Conservation (phyloP, 1,140 invertebrate species). For the Drosophila sechellia region DNA sequence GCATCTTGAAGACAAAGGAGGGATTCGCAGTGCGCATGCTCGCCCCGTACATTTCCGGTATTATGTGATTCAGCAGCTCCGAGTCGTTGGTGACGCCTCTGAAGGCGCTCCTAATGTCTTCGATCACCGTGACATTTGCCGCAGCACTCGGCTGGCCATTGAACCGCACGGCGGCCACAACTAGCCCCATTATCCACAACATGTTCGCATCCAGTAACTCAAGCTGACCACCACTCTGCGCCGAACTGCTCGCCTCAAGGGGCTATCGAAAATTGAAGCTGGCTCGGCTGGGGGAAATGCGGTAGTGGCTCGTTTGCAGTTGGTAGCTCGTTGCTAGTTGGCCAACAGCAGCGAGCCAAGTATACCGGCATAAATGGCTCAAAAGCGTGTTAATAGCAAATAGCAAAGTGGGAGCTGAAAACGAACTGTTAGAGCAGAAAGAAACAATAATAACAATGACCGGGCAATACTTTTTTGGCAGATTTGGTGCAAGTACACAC, state of each 20-base stretch:
- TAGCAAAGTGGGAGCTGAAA: conserved; percentile 53
- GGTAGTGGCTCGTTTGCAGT: conserved; percentile 44
- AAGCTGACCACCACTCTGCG: conserved; percentile 6
- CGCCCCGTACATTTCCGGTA: conserved; percentile 75
- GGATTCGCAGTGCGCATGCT: conserved; percentile 63
- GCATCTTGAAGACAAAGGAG: conserved; percentile 73
- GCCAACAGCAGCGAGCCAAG: conserved; percentile 48
- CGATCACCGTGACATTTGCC: conserved; percentile 52
- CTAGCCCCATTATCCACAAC: conserved; percentile 20
- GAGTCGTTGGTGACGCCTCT: conserved; percentile 72
- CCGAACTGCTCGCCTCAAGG: conserved; percentile 56
- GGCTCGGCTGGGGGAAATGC: conserved; percentile 59
- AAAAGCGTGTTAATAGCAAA: conserved; percentile 76
- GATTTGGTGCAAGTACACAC: conserved; percentile 66
- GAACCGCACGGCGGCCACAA: conserved; percentile 9
- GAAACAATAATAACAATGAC: conserved; percentile 48
- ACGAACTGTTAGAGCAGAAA: conserved; percentile 33
- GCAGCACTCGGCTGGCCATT: conserved; percentile 8
- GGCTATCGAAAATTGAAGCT: conserved; percentile 71
- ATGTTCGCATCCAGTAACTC: conserved; percentile 47
- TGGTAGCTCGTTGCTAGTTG: conserved; percentile 3
- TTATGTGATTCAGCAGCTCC: conserved; percentile 60
- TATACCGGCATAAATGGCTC: conserved; percentile 56
- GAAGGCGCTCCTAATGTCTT: conserved; percentile 76
- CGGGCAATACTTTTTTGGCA: conserved; percentile 27